Base-by-base conservation (phyloP, 2,888 invertebrate genomes). In the Callosobruchus maculatus region DNA sequence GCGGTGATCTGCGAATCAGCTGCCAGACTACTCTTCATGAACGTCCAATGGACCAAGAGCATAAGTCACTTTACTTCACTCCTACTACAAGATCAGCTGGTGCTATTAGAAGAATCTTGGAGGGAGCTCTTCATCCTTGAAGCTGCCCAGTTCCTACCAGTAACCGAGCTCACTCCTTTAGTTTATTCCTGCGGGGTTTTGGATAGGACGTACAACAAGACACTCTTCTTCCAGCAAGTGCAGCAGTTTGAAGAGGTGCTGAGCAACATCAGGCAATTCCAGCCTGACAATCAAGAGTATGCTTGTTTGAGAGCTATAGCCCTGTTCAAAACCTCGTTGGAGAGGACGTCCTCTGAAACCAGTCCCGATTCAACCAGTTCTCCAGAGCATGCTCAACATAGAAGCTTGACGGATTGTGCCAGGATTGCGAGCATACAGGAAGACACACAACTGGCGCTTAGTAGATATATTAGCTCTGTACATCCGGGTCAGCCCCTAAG, bases 61-160 rank as follows among this genome's bases (percentile, higher is more conserved):
- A 89, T 97, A 0, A 92, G 94, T 0, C 91, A 93, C 0, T 96
- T 97, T 82, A 91, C 92, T 0, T 89, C 91, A 0, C 88, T 98
- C 13, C 91, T 94, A 4, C 87, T 93, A 78, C 87, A 92, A 22
- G 98, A 98, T 84, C 95, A 95, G 87, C 83, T 95, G 21, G 85
- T 93, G 0, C 88, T 98, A 0, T 86, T 98, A 68, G 95, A 96
- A 85, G 93, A 95, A 80, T 94, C 95, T 0, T 98, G 98, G 98
- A 89, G 94, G 74, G 97, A 98, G 81, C 88, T 98, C 30, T 98
- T 98, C 84, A 91, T 98, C 0, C 88, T 99, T 70, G 94, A 95
- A 0, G 92, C 94, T 0, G 94, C 95, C 0, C 97, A 98, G 84
- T 94, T 94, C 81, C 92, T 95, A 75, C 94, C 95, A 0, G 84